Conservation (phyloP, 2,113 vertebrate genomes). For the Dromaius novaehollandiae region DNA sequence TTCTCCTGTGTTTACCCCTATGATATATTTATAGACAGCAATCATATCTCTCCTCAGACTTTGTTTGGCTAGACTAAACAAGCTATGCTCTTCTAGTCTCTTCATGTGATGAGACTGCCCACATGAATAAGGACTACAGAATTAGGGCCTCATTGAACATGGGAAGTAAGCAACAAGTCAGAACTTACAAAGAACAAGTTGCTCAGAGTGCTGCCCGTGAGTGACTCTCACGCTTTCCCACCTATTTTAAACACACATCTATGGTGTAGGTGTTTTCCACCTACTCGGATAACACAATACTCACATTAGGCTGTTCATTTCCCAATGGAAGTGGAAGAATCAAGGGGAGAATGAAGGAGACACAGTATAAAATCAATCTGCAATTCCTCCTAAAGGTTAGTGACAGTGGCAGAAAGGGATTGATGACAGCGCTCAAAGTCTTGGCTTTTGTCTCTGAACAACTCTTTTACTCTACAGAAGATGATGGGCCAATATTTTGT, state of each 20-base stretch:
- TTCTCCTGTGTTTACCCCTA: background rate
- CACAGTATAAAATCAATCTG: background rate
- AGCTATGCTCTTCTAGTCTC: background rate
- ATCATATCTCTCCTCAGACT: constrained; percentile 9
- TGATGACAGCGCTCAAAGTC: background rate
- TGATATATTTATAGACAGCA: constrained; percentile 5
- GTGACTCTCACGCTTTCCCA: background rate
- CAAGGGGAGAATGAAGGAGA: background rate
- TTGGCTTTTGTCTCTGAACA: background rate
- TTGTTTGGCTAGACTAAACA: constrained; percentile 29
- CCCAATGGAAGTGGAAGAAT: background rate
- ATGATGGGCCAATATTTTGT: no score
- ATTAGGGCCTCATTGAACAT: background rate
- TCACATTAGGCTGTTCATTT: background rate
- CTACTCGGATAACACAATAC: background rate
- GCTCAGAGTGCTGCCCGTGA: background rate
- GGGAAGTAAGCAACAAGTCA: background rate
- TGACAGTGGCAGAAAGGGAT: background rate
- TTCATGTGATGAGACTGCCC: background rate
- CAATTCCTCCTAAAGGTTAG: background rate
- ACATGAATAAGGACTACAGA: background rate
- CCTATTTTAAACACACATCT: background rate
- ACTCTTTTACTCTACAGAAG: no score
- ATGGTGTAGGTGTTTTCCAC: no score
- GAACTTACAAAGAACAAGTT: background rate